Conservation (phyloP, 2,113 vertebrate genomes). For the Formicarius rufipectus region DNA sequence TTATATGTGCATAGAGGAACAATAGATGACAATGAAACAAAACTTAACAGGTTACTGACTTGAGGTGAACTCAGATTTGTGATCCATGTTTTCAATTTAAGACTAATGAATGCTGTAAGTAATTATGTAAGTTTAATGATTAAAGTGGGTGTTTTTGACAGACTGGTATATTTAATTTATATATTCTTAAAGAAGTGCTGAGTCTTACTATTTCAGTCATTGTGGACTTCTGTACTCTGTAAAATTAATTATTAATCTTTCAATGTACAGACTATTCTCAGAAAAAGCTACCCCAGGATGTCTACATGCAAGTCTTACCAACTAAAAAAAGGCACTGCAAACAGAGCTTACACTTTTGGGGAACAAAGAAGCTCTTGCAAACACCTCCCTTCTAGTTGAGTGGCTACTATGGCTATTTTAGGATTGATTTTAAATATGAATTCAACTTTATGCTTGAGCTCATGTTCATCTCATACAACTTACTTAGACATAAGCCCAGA, state of each 20-base stretch:
- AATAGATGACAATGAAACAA: background rate
- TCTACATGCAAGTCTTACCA: background rate
- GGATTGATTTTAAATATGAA: background rate
- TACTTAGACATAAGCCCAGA: background rate
- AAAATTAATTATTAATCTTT: background rate
- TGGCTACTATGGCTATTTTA: background rate
- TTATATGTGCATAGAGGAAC: background rate
- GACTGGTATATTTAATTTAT: background rate
- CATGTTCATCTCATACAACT: background rate
- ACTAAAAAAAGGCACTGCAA: background rate
- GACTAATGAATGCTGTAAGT: background rate
- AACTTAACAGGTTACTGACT: background rate
- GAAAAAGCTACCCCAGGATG: background rate
- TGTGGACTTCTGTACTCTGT: background rate
- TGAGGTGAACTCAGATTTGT: background rate
- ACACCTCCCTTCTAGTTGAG: background rate
- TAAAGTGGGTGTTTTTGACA: accelerated
- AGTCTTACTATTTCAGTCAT: background rate
- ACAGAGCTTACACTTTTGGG: background rate
- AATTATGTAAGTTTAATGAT: background rate
- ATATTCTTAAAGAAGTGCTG: background rate
- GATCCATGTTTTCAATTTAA: background rate
- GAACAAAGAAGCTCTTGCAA: background rate
- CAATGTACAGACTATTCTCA: background rate
- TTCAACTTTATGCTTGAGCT: background rate